Conservation (phyloP, 2,888 invertebrate species). For the Alcis repandata region DNA sequence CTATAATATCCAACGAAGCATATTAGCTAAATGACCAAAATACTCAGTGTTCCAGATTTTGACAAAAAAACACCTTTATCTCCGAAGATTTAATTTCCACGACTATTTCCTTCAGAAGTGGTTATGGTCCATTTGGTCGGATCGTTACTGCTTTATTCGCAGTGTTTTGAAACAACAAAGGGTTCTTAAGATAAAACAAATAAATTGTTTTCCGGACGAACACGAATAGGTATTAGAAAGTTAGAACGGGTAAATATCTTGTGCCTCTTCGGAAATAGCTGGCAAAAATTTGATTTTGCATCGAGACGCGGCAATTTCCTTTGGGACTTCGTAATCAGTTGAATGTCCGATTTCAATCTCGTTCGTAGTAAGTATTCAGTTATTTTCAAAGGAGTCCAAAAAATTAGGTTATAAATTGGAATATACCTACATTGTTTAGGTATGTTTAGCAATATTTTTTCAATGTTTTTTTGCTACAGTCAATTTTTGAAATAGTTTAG, state of each 20-base stretch:
- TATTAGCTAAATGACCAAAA: conserved; percentile 18
- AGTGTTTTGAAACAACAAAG: conserved; percentile 68
- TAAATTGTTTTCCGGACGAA: conserved; percentile 65
- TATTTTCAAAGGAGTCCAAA: neutral
- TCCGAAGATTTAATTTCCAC: conserved; percentile 64
- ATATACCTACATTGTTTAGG: neutral
- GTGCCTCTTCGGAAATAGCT: conserved; percentile 53
- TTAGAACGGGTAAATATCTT: conserved; percentile 58
- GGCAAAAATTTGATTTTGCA: conserved; percentile 53
- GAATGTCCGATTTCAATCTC: conserved; percentile 32
- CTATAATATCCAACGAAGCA: conserved; percentile 13
- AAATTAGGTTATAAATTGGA: neutral
- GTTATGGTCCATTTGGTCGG: conserved; percentile 73
- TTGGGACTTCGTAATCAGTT: conserved; percentile 45
- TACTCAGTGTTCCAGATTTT: conserved; percentile 5
- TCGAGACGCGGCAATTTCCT: conserved; percentile 46
- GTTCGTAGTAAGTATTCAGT: conserved; percentile 16
- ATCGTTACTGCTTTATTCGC: conserved; percentile 72
- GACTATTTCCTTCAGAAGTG: conserved; percentile 59
- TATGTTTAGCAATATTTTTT: neutral
- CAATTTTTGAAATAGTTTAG: too few relatives aligned
- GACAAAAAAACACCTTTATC: conserved; percentile 42
- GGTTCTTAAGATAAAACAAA: conserved; percentile 74
- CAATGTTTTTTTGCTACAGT: neutral
- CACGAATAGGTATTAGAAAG: conserved; percentile 59